Evolutionary conservation across 2,797 vertebrate species (phyloP).

Genomic region (Lutra lutra): DNA sequence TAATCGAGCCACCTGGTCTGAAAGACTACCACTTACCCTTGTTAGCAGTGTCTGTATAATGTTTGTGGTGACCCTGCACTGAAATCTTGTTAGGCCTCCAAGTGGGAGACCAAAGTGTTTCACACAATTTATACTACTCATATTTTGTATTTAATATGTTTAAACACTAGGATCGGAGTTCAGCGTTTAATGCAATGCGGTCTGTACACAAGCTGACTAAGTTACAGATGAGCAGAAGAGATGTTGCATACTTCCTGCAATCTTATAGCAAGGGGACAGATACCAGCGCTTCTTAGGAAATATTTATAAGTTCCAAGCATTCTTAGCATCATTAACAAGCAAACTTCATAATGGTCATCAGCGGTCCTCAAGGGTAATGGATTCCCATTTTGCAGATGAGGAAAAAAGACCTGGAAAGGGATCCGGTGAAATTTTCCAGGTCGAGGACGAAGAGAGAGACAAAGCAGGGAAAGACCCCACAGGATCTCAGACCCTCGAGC

Average conservation of each 20-base stretch:
- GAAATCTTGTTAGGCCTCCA: slow-evolving; percentile 72
- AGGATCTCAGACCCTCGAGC: neutral
- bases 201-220: slow-evolving; percentile 76
- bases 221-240: slow-evolving; percentile 79
- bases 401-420: slow-evolving; percentile 46
- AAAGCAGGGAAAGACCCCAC: neutral
- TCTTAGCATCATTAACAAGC: slow-evolving; percentile 62
- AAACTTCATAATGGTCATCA: neutral
- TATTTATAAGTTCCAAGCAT: slow-evolving; percentile 76
- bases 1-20: slow-evolving; percentile 54
- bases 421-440: neutral
- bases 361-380: neutral
- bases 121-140: slow-evolving; percentile 80
- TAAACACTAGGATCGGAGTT: slow-evolving; percentile 72
- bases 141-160: slow-evolving; percentile 76
- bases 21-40: slow-evolving; percentile 76
- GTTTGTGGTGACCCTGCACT: slow-evolving; percentile 60
- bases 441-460: neutral
- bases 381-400: slow-evolving; percentile 67
- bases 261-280: slow-evolving; percentile 79
- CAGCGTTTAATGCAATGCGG: slow-evolving; percentile 67
- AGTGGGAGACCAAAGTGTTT: slow-evolving; percentile 76
- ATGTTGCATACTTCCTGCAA: slow-evolving; percentile 76
- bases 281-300: slow-evolving; percentile 72
- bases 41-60: slow-evolving; percentile 71